phyloP scores from a whole-genome alignment of 64 coral and sea anemone species.

The Hydrozoanthus tunicans region DNA sequence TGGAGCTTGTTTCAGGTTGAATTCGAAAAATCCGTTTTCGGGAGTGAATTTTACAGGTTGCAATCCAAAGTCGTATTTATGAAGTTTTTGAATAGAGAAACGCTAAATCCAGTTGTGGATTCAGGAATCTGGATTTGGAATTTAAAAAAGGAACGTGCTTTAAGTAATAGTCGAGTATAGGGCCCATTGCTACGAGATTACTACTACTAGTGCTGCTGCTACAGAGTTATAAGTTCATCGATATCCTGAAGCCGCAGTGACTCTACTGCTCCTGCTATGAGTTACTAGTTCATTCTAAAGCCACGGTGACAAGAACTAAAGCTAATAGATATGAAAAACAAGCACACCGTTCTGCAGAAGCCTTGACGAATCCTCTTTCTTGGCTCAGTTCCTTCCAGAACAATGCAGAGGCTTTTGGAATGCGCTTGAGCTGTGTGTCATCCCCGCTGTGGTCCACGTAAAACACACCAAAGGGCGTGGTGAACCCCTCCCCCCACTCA shows the following conservation, averaged over 20 bases:
- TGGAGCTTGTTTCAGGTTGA: no score
- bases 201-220: background rate
- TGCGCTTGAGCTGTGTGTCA: conserved; percentile 58
- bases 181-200: background rate
- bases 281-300: background rate
- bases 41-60: no score
- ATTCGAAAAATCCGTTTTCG: no score
- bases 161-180: no score
- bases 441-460: conserved; percentile 67
- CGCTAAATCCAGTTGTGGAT: no score
- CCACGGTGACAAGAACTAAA: background rate
- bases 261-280: background rate
- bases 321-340: background rate
- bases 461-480: conserved; percentile 67
- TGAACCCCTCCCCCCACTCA: conserved; percentile 66
- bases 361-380: conserved; percentile 62
- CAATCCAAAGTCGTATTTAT: no score
- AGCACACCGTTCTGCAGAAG: background rate
- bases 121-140: no score
- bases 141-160: no score
- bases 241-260: background rate
- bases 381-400: conserved; percentile 64
- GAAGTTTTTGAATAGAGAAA: no score
- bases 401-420: conserved; percentile 72
- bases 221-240: background rate